Evolutionary conservation across 2,888 invertebrate genomes (phyloP).

Genomic region (Drosophila mimica): DNA sequence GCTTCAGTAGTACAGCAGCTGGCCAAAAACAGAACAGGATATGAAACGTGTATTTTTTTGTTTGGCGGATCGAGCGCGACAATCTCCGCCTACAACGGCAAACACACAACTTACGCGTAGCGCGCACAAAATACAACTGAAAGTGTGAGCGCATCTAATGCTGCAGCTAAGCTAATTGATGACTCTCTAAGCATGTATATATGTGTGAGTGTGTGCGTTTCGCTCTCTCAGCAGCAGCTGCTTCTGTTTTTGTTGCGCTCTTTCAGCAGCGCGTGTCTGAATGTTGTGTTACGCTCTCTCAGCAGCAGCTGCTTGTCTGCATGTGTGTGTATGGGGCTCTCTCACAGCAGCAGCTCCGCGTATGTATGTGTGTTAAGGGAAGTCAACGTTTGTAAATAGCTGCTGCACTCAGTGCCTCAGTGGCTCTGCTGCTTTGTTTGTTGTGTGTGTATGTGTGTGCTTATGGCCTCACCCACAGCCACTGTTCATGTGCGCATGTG

Average conservation of each 20-base stretch:
- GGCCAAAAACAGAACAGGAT: constrained; percentile 18
- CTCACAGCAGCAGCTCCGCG: background rate
- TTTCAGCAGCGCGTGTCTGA: background rate
- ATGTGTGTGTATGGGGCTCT: background rate
- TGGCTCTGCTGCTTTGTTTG: constrained; percentile 29
- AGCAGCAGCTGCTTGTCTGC: background rate
- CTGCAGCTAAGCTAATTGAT: constrained; percentile 47
- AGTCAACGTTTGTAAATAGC: constrained; percentile 21
- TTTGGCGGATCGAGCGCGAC: constrained; percentile 41
- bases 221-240: background rate
- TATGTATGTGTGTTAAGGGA: background rate
- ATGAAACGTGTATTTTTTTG: constrained; percentile 57
- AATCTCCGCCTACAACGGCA: constrained; percentile 9
- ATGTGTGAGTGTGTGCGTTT: background rate
- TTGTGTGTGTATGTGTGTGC: constrained; percentile 18
- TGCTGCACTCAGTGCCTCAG: constrained; percentile 2
- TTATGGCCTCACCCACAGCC: constrained; percentile 27
- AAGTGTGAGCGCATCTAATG: constrained; percentile 50
- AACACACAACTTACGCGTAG: constrained; percentile 46
- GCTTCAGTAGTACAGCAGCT: constrained; percentile 25
- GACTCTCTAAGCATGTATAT: constrained; percentile 5
- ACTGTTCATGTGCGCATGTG: constrained; percentile 42
- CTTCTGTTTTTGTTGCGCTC: background rate
- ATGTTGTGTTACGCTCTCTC: background rate
- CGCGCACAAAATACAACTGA: constrained; percentile 71